A percentile compares a stretch with the other conserved stretches of the same genome.
Conservation (phyloP, 2,888 invertebrate genomes). For the Priocnemis perturbator region DNA sequence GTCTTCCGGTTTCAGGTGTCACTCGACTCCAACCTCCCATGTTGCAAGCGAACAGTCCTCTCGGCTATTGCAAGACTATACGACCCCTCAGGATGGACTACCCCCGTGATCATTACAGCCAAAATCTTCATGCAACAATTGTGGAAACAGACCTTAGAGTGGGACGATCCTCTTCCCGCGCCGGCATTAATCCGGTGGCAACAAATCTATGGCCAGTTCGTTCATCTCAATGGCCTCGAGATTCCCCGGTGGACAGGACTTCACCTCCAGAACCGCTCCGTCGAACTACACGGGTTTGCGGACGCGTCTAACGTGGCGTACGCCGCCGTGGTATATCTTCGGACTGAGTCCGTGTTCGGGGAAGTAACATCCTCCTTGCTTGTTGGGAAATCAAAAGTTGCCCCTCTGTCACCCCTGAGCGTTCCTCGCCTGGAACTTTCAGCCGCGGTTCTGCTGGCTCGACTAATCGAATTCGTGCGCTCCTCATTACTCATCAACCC, state of each 20-base stretch:
- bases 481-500: too few species aligned
- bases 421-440: constrained; percentile 11
- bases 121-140: background rate
- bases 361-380: background rate
- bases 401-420: background rate
- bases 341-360: background rate
- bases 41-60: background rate
- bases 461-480: background rate
- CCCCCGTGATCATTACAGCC: constrained; percentile 2
- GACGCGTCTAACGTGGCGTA: too few species aligned
- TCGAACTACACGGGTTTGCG: too few species aligned
- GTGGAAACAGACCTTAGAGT: background rate
- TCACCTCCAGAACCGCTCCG: background rate
- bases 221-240: background rate
- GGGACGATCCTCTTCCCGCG: constrained; percentile 5
- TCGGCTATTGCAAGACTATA: background rate
- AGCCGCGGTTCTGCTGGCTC: background rate
- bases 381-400: too few species aligned
- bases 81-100: constrained; percentile 5
- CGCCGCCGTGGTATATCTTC: too few species aligned
- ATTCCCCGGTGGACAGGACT: background rate
- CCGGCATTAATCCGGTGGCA: background rate
- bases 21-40: background rate
- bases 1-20: background rate
- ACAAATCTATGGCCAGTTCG: background rate